These are phyloP conservation scores for Drosophila aldrichi DNA, from an alignment of 2,888 invertebrate species.

Conservation along the genomic window DNA sequence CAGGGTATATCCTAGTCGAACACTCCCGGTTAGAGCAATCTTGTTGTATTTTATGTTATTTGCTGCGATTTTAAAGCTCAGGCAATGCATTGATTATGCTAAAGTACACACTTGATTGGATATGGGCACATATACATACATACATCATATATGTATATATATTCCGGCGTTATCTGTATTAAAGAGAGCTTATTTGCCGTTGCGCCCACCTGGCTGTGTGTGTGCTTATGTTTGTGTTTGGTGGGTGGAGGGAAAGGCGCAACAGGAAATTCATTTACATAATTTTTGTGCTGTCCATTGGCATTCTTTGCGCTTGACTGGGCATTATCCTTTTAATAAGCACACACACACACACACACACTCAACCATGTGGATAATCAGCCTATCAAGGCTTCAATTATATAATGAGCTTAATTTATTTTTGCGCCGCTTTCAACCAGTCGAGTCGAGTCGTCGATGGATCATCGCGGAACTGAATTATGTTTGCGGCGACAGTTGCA, in stretches of 20 bases:
- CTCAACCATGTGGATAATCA: slow-evolving; percentile 78
- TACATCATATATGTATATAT: background rate
- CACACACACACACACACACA: slow-evolving; percentile 22
- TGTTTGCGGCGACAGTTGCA: slow-evolving; percentile 53
- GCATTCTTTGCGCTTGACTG: slow-evolving; percentile 79
- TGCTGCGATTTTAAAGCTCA: slow-evolving; percentile 29
- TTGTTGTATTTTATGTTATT: slow-evolving; percentile 2
- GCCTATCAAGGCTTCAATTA: slow-evolving; percentile 81
- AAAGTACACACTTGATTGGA: slow-evolving; percentile 20
- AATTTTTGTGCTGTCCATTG: slow-evolving; percentile 71
- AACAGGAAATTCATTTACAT: slow-evolving; percentile 79
- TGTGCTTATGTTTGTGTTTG: background rate
- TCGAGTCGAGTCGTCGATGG: slow-evolving; percentile 44
- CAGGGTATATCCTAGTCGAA: slow-evolving; percentile 5
- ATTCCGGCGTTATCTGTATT: slow-evolving; percentile 16
- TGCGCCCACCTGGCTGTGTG: slow-evolving; percentile 37
- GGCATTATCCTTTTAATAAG: slow-evolving; percentile 78
- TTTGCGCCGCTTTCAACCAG: slow-evolving; percentile 65
- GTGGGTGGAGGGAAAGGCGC: slow-evolving; percentile 35
- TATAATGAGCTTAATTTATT: slow-evolving; percentile 81
- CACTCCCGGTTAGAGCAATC: background rate
- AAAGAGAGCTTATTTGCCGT: slow-evolving; percentile 25
- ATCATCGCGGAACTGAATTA: slow-evolving; percentile 57
- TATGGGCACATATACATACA: background rate
- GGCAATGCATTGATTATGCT: slow-evolving; percentile 36